These are phyloP conservation scores for Villa cingulata DNA, from an alignment of 2,888 invertebrate species.

Conservation along the genomic window DNA sequence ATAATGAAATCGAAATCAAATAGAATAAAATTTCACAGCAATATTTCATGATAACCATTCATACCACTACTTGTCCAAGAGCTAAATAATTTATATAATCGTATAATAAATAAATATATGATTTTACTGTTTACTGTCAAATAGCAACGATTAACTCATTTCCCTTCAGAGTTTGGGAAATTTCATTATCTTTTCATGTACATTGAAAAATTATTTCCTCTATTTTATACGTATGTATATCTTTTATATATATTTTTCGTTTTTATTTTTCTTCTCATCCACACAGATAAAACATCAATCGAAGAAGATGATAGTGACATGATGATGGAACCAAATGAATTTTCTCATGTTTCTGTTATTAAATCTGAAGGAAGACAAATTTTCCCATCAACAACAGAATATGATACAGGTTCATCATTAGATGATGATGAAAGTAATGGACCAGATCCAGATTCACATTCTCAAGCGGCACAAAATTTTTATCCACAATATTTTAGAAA, in stretches of 20 bases:
- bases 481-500: constrained; percentile 62
- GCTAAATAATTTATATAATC: too few species aligned
- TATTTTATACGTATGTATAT: background rate
- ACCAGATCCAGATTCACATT: constrained; percentile 22
- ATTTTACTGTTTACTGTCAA: too few species aligned
- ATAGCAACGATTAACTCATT: too few species aligned
- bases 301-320: constrained; percentile 35
- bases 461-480: constrained; percentile 51
- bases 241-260: background rate
- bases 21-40: too few species aligned
- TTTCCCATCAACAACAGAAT: constrained; percentile 21
- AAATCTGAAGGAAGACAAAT: constrained; percentile 31
- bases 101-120: too few species aligned
- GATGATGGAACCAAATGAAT: constrained; percentile 36
- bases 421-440: background rate
- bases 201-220: too few species aligned
- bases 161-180: too few species aligned
- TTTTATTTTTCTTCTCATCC: background rate
- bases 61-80: too few species aligned
- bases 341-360: constrained; percentile 25
- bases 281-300: constrained; percentile 11
- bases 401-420: constrained; percentile 3
- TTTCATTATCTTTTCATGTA: too few species aligned
- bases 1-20: too few species aligned
- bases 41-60: too few species aligned